Conservation (phyloP, 2,113 vertebrate species). For the Ploceus nigricollis region DNA sequence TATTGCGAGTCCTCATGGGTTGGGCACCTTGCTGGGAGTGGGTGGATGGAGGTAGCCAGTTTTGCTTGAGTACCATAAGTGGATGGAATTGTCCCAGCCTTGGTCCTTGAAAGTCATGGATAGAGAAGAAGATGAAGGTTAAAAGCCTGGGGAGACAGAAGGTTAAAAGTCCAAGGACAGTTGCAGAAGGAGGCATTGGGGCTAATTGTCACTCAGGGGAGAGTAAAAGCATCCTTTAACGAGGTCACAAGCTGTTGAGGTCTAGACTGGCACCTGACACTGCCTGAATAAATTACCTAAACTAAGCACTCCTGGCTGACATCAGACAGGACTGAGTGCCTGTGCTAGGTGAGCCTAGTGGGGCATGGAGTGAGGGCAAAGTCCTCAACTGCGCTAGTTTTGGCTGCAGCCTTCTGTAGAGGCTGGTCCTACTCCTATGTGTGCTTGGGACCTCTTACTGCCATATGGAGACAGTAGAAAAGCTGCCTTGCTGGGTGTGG, state of each 20-base stretch:
- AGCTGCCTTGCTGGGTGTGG: background rate
- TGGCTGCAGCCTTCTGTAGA: background rate
- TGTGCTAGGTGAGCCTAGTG: background rate
- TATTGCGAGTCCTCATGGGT: background rate
- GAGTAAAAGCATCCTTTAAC: background rate
- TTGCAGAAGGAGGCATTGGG: fast-evolving
- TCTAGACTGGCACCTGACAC: background rate
- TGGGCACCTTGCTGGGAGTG: background rate
- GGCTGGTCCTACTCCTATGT: fast-evolving
- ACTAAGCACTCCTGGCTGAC: background rate
- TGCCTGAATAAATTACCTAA: background rate
- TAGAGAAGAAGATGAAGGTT: background rate
- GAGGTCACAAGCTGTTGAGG: fast-evolving
- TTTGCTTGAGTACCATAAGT: background rate
- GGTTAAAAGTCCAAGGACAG: background rate
- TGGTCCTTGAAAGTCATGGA: background rate
- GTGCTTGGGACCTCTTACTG: background rate
- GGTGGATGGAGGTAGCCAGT: background rate
- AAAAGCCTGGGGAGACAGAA: background rate
- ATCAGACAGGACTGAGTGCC: background rate
- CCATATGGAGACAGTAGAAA: background rate
- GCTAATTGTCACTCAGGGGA: background rate
- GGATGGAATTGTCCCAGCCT: background rate
- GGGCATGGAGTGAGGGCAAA: background rate
- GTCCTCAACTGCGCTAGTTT: background rate